phyloP scores from a whole-genome alignment of 2,888 invertebrate species.

The Biston stratarius region DNA sequence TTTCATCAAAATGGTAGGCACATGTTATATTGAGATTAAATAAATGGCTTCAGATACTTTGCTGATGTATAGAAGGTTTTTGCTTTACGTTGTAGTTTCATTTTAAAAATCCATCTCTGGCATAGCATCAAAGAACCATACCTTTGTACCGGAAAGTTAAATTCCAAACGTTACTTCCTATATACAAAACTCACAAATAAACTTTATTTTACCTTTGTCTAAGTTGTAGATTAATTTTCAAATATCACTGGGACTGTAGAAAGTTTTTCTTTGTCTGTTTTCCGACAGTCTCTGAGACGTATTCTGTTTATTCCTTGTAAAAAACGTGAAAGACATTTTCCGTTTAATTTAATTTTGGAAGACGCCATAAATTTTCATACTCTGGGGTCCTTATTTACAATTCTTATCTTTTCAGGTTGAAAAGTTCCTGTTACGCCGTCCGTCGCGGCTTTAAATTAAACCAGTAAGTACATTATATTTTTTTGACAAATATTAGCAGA shows the following conservation, averaged over 20 bases:
- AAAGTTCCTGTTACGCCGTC: conserved; percentile 79
- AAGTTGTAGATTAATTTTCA: background rate
- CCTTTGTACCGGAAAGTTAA: too few species aligned
- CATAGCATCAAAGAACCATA: too few species aligned
- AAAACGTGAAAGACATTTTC: conserved; percentile 43
- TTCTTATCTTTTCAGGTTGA: conserved; percentile 73
- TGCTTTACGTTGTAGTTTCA: too few species aligned
- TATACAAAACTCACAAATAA: too few species aligned
- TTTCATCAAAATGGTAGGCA: too few species aligned
- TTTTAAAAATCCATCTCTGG: too few species aligned
- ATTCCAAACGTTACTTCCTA: too few species aligned
- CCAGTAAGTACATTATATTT: conserved; percentile 64
- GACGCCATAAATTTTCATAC: conserved; percentile 52
- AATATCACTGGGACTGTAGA: background rate
- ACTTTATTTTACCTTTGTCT: too few species aligned
- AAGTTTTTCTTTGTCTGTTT: conserved; percentile 2
- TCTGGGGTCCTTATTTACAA: conserved; percentile 53
- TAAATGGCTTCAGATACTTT: too few species aligned
- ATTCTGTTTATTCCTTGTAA: conserved; percentile 30
- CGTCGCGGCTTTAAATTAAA: conserved; percentile 71
- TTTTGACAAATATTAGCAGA: conserved; percentile 21
- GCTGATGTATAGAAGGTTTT: too few species aligned
- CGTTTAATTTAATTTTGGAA: conserved; percentile 52
- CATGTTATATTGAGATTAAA: too few species aligned
- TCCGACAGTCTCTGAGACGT: background rate